phyloP scores from a whole-genome alignment of 1,140 invertebrate species.

The Calosoma granatense region DNA sequence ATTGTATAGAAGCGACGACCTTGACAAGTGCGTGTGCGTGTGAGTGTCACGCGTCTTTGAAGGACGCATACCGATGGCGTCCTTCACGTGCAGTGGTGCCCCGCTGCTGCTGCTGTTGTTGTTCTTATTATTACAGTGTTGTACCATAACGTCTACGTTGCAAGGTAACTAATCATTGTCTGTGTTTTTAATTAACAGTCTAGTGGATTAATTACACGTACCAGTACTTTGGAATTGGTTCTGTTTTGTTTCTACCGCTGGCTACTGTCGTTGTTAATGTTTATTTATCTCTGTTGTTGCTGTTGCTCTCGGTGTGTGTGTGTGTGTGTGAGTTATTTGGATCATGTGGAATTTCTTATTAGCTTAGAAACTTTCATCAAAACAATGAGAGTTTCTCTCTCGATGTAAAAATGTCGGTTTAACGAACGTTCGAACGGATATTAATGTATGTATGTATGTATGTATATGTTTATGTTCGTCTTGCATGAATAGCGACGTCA shows the following conservation, averaged over 20 bases:
- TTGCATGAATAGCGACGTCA: too few species aligned
- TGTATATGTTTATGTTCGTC: too few species aligned
- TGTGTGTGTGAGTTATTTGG: not conserved
- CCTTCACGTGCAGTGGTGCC: not conserved
- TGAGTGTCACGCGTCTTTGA: not conserved
- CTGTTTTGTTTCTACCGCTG: not conserved
- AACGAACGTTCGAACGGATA: not conserved
- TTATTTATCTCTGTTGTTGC: not conserved
- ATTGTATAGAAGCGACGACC: too few species aligned
- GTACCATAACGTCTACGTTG: too few species aligned
- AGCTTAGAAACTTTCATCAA: slow-evolving; percentile 4
- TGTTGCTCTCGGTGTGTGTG: not conserved
- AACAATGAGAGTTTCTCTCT: slow-evolving; percentile 5
- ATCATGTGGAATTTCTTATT: not conserved
- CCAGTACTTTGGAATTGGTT: not conserved
- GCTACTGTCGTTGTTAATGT: not conserved
- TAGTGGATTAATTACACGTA: not conserved
- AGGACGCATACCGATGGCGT: not conserved
- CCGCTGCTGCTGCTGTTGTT: not conserved
- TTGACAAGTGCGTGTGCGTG: not conserved
- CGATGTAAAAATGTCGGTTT: not conserved
- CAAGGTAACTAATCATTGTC: not conserved
- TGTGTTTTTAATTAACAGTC: not conserved
- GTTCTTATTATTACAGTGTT: not conserved
- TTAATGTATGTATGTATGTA: too few species aligned